Evolutionary conservation across 2,888 invertebrate genomes (phyloP).

Genomic region (Eledone cirrhosa): DNA sequence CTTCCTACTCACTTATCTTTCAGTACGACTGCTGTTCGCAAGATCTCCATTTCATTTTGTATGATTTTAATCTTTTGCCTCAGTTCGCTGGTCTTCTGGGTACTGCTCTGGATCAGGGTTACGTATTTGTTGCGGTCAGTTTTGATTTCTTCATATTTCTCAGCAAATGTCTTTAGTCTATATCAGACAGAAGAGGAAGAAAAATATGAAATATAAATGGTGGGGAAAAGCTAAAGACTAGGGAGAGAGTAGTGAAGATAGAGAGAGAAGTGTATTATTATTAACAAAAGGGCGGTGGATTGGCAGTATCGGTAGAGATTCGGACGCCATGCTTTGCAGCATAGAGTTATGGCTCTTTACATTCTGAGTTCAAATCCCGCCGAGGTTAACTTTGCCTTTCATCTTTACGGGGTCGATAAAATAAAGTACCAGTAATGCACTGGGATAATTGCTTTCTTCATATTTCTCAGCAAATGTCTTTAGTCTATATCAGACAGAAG

Average conservation of each 20-base stretch:
- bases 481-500: conserved; percentile 56
- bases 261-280: no score
- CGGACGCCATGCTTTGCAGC: no score
- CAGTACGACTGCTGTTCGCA: conserved; percentile 64
- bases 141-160: conserved; percentile 67
- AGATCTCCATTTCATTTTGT: conserved; percentile 67
- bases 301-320: no score
- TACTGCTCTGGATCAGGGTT: conserved; percentile 66
- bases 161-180: conserved; percentile 66
- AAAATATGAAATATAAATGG: no score
- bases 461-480: conserved; percentile 67
- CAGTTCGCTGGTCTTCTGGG: conserved; percentile 67
- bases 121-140: conserved; percentile 68
- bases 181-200: conserved; percentile 14
- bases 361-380: no score
- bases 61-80: conserved; percentile 67
- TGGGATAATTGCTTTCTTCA: conserved; percentile 67
- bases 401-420: no score
- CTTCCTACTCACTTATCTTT: conserved; percentile 61
- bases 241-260: no score
- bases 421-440: no score
- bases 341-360: no score
- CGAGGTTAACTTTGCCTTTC: no score
- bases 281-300: no score
- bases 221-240: no score